Base-by-base conservation (phyloP, 2,797 vertebrate species). In the Sebastes nivosus region DNA sequence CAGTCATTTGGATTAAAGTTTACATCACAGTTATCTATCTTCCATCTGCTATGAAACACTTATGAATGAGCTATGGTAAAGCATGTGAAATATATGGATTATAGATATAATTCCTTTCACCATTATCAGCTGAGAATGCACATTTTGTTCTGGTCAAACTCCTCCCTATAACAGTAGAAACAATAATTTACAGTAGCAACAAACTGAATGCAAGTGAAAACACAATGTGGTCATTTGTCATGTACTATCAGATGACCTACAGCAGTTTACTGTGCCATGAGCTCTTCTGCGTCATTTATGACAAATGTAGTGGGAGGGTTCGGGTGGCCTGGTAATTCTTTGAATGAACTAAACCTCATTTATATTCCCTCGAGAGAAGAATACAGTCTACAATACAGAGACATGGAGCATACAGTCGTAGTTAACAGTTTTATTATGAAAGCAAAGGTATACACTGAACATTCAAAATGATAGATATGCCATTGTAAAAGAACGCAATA, bases 281-380 rank as follows among this genome's bases (percentile, higher is more conserved):
- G 82, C 61, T 11, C 70, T 78, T 85, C 83, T 92, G 91, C 90
- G 83, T 94, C 88, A 93, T 82, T 84, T 75, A 63, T 81, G 83
- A 90, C 91, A 79, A 20, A 72, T 34, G 65, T 27, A 60, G 93
- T 91, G 79, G 93, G 93, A 89, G 84, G 83, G 82, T 77, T 87
- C 84, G 90, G 73, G 87, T 77, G 85, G 88, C 59, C 64, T 77
- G 73, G 77, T 67, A 80, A 88, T 91, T 90, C 88, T 92, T 83
- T 94, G 87, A 94, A 94, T 93, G 92, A 90, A 92, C 85, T 85
- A 29, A 68, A 83, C 11, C 80, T 83, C 67, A 91, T 91, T 89
- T 85, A 74, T 72, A 89, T 84, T 85, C 66, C 27, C 67, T 67
- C 32, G 60, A 55, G 29, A 61, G 50, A 64, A 55, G 11, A 50